Evolutionary conservation across 1,140 invertebrate species (phyloP).

Genomic region (Octopus bimaculoides): DNA sequence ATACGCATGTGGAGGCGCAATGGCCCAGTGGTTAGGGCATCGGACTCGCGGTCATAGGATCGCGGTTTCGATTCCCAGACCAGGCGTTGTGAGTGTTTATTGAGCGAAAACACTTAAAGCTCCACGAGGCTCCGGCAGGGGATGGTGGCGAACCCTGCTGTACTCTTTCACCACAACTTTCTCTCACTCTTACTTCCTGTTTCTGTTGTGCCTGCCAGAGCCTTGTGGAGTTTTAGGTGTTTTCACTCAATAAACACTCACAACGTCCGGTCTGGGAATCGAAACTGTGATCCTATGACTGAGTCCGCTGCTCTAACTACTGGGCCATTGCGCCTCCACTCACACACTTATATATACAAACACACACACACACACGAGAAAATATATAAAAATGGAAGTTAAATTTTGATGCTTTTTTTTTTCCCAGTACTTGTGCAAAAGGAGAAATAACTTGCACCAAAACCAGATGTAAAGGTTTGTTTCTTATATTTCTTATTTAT

Average conservation of each 20-base stretch:
- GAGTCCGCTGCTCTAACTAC: not conserved
- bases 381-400: not conserved
- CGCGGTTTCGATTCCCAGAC: too few relatives aligned
- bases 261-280: too few relatives aligned
- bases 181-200: too few relatives aligned
- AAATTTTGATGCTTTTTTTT: not conserved
- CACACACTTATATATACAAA: not conserved
- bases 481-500: not conserved
- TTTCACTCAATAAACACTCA: too few relatives aligned
- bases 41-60: not conserved
- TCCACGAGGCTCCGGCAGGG: too few relatives aligned
- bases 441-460: not conserved
- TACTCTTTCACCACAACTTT: too few relatives aligned
- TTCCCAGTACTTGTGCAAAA: slow-evolving; percentile 4
- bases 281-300: too few relatives aligned
- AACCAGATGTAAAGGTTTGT: not conserved
- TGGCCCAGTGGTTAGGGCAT: not conserved
- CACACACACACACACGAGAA: not conserved
- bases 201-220: too few relatives aligned
- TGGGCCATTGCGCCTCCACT: not conserved
- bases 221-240: too few relatives aligned
- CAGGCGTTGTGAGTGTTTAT: too few relatives aligned
- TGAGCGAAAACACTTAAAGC: too few relatives aligned
- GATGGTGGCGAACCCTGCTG: too few relatives aligned
- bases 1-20: not conserved